Conservation (phyloP, 1,140 invertebrate genomes). For the Leptinotarsa undecemlineata region DNA sequence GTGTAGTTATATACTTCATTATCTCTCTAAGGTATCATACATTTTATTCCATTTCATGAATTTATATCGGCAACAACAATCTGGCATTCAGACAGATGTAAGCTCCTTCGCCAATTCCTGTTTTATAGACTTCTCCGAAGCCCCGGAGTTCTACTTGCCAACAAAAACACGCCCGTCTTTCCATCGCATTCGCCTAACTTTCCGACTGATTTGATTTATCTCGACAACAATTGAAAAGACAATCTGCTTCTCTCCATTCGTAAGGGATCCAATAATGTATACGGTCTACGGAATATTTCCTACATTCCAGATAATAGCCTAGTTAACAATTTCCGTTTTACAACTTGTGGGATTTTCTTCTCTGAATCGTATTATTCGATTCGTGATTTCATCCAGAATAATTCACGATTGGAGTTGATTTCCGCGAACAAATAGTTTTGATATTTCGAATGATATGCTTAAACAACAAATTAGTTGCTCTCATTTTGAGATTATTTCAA, state of each 20-base stretch:
- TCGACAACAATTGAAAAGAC: conserved; percentile 8
- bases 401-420: too few species aligned
- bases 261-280: conserved; percentile 1
- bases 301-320: background rate
- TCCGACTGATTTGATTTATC: conserved; percentile 8
- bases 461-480: too few species aligned
- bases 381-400: too few species aligned
- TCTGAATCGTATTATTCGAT: too few species aligned
- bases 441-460: too few species aligned
- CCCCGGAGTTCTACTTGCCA: background rate
- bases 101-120: background rate
- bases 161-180: background rate
- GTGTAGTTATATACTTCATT: too few species aligned
- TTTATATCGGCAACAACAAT: background rate
- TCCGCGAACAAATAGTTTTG: too few species aligned
- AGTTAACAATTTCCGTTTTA: too few species aligned
- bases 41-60: too few species aligned
- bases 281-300: background rate
- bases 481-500: too few species aligned
- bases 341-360: too few species aligned
- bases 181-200: background rate
- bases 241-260: conserved; percentile 2
- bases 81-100: background rate
- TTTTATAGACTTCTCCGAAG: background rate
- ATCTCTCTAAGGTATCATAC: too few species aligned